Percentiles rank a stretch among this genome's conserved stretches.
phyloP scores from a whole-genome alignment of 2,888 invertebrate species.

The Oxystoma pomonae region DNA sequence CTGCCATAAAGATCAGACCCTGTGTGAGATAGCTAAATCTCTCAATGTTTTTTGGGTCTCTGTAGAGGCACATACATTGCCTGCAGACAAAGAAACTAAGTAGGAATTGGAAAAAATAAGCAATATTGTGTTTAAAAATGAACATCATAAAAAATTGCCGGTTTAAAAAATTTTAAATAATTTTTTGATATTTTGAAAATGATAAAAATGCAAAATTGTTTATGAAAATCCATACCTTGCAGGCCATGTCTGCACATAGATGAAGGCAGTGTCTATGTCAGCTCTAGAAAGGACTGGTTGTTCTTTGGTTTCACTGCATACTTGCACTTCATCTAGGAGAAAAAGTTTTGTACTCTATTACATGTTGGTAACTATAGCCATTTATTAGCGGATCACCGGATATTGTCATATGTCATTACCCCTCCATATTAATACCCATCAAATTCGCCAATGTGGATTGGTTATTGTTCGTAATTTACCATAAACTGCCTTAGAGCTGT shows the following conservation, averaged over 20 bases:
- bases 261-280: conserved; percentile 78
- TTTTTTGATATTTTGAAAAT: neutral
- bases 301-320: conserved; percentile 73
- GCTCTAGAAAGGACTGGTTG: conserved; percentile 69
- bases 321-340: conserved; percentile 72
- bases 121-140: no score
- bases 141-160: neutral
- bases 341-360: no score
- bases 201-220: neutral
- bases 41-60: conserved; percentile 89
- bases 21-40: conserved; percentile 86
- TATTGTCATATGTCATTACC: no score
- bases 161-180: neutral
- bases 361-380: no score
- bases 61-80: conserved; percentile 93
- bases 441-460: no score
- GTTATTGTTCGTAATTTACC: no score
- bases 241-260: conserved; percentile 86
- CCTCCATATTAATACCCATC: no score
- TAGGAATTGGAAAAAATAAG: no score
- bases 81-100: conserved; percentile 56
- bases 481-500: no score
- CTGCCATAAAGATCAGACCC: conserved; percentile 77
- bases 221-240: conserved; percentile 65
- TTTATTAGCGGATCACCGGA: no score